Percentiles rank a stretch among this genome's conserved stretches.
phyloP scores from a whole-genome alignment of 2,797 vertebrate genomes.

The Falco concolor region DNA sequence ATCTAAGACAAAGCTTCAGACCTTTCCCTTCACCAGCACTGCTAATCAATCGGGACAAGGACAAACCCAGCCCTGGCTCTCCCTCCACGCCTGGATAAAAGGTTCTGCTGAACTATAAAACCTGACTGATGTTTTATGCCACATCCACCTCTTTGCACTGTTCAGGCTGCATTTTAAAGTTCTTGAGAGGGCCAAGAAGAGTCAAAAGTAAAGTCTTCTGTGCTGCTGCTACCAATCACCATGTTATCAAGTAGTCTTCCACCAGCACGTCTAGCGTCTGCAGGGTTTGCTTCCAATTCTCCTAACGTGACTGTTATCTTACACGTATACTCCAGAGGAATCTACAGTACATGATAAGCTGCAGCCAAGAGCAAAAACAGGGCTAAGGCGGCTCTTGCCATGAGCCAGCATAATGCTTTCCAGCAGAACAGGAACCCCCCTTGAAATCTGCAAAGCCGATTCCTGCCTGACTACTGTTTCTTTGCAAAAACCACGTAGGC shows the following conservation, averaged over 20 bases:
- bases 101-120: not conserved
- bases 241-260: not conserved
- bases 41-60: not conserved
- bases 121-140: not conserved
- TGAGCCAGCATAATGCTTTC: not conserved
- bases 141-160: not conserved
- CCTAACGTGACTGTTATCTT: rapidly evolving
- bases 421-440: not conserved
- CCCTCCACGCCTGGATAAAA: not conserved
- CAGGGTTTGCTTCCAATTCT: not conserved
- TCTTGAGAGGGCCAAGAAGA: not conserved
- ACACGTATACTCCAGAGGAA: not conserved
- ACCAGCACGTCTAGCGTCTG: not conserved
- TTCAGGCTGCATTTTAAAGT: not conserved
- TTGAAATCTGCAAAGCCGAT: not conserved
- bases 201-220: not conserved
- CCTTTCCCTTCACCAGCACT: not conserved
- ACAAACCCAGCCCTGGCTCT: not conserved
- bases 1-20: not conserved
- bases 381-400: not conserved
- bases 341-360: not conserved
- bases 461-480: not conserved
- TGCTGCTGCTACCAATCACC: not conserved
- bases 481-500: not conserved
- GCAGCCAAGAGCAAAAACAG: not conserved